A percentile compares a stretch with the other conserved stretches of the same genome.
Conservation (phyloP, 1,140 invertebrate genomes). For the Aethina tumida region DNA sequence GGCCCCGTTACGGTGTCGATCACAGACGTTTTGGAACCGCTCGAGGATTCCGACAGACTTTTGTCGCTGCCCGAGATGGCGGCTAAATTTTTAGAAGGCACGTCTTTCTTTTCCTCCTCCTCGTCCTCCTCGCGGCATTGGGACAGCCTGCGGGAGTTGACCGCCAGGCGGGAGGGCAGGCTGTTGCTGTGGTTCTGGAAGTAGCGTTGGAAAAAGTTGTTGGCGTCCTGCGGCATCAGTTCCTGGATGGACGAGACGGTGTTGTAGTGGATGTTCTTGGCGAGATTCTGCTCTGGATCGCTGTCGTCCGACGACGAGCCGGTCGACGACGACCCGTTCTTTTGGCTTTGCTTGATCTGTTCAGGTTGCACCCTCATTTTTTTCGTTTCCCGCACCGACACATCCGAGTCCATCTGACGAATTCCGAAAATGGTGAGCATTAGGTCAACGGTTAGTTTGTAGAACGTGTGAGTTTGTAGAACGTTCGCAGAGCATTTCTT, state of each 20-base stretch:
- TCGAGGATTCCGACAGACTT: slow-evolving; percentile 31
- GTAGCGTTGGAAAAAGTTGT: slow-evolving; percentile 56
- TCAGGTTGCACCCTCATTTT: not conserved
- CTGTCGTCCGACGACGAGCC: slow-evolving; percentile 37
- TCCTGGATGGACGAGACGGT: slow-evolving; percentile 54
- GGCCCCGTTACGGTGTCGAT: slow-evolving; percentile 33
- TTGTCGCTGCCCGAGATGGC: slow-evolving; percentile 28
- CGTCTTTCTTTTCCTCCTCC: slow-evolving; percentile 50
- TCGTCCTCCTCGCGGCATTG: slow-evolving; percentile 76
- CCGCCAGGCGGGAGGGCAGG: slow-evolving; percentile 26
- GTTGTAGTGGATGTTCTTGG: slow-evolving; percentile 56
- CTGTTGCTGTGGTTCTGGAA: slow-evolving; percentile 59
- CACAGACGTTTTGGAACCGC: slow-evolving; percentile 31
- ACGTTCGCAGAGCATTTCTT: too few species aligned
- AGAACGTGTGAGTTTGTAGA: too few species aligned
- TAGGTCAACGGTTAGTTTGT: too few species aligned
- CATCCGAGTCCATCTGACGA: slow-evolving; percentile 16
- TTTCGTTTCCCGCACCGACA: slow-evolving; percentile 6
- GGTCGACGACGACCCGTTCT: slow-evolving; percentile 8
- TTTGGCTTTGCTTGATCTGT: not conserved
- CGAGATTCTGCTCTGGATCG: slow-evolving; percentile 50
- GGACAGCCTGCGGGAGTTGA: slow-evolving; percentile 52
- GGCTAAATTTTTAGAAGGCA: not conserved
- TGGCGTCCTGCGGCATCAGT: too few species aligned
- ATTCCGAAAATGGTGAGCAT: not conserved